Base-by-base conservation (phyloP, 2,797 vertebrate species). In the Neosalanx taihuensis region DNA sequence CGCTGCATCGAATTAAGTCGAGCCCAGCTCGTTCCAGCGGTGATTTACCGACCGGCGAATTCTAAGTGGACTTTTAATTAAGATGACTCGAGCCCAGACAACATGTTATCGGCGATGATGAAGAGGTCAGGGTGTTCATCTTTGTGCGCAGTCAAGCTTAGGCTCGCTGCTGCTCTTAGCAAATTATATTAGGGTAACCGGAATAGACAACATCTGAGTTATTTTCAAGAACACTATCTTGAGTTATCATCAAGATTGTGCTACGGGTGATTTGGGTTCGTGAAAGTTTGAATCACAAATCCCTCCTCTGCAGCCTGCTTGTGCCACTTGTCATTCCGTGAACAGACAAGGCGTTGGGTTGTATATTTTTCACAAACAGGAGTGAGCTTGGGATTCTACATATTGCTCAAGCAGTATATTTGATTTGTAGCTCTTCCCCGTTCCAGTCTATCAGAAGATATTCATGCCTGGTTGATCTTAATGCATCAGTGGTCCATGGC, bases 401-500 rank as follows among this genome's bases (percentile, higher is more conserved):
- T 83, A 85, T 58, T 72, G 72, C 77, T 77, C 66, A 76, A 75
- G 29, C 60, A 75, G 41, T 53, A 78, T 35, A 77, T 86, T 80
- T 87, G 83, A 90, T 88, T 85, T 65, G 71, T 82, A 78, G 72
- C 71, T 75, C 64, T 5, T 53, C 17, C 51, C 5, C 15, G 18
- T 17, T 17, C 59, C 63, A 78, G 80, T 77, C 87, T 80, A 86
- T 90, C 84, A 85, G 76, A 70, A 76, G 71, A 85, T 70, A 81
- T 87, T 87, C 84, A 85, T 76, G 78, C 81, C 83, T 80, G 82
- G 84, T 80, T 90, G 88, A 84, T 74, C 89, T 87, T 87, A 88
- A 89, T 88, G 84, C 85, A 87, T 82, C 78, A 82, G 79, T 73
- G 72, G 75, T 41, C 70, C 74, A 63, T 58, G 57, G 74, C 72